Conservation (phyloP, 2,888 invertebrate species). For the Drosophila tanythrix region DNA sequence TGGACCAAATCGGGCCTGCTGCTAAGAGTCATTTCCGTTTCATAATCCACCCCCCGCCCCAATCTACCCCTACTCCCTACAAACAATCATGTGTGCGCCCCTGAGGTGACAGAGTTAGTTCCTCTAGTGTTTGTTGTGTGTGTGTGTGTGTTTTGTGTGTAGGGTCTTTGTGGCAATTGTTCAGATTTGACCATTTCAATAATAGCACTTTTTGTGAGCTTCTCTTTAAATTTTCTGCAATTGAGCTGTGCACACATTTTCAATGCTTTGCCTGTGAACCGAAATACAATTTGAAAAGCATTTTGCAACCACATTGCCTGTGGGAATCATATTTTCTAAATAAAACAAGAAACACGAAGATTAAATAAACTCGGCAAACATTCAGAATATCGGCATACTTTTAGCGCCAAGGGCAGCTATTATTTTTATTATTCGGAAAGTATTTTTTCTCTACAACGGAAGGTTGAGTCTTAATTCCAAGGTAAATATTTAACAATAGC, state of each 20-base stretch:
- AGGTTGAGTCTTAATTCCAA: not conserved
- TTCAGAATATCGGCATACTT: not conserved
- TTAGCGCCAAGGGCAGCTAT: not conserved
- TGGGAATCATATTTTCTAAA: not conserved
- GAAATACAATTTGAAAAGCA: not conserved
- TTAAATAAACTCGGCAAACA: not conserved
- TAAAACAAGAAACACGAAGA: not conserved
- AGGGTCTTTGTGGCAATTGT: slow-evolving; percentile 64
- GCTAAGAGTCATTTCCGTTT: slow-evolving; percentile 78
- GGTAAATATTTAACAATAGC: not conserved
- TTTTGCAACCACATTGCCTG: not conserved
- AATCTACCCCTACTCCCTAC: not conserved
- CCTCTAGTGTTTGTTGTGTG: slow-evolving; percentile 63
- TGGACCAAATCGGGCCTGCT: slow-evolving; percentile 50
- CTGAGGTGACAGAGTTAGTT: slow-evolving; percentile 60
- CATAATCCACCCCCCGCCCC: slow-evolving; percentile 12
- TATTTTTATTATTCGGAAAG: not conserved
- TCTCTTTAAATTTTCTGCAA: not conserved
- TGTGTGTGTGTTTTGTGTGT: slow-evolving; percentile 52
- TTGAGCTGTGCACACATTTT: not conserved
- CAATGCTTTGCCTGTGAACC: not conserved
- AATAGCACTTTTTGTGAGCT: not conserved
- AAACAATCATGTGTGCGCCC: slow-evolving; percentile 18
- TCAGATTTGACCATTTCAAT: slow-evolving; percentile 51
- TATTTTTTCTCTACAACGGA: not conserved